Percentiles rank a stretch among this genome's conserved stretches.
These are phyloP conservation scores for Pandemis corylana DNA, from an alignment of 2,888 invertebrate genomes.

Conservation along the genomic window DNA sequence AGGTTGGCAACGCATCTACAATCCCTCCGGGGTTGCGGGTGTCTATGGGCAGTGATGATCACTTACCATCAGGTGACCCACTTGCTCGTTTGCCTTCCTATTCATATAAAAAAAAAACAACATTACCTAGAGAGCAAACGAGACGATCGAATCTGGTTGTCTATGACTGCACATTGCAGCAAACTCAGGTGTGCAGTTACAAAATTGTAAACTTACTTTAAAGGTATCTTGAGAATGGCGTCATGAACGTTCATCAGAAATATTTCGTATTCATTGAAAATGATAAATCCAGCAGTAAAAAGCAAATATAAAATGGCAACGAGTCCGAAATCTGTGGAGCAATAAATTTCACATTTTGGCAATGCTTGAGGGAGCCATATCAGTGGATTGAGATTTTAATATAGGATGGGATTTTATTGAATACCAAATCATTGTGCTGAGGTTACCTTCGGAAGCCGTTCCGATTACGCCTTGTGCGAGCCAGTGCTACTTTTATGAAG, in stretches of 20 bases:
- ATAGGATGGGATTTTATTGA: conserved; percentile 22
- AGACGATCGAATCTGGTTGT: too few relatives aligned
- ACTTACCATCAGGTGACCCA: too few relatives aligned
- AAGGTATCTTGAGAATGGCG: not conserved
- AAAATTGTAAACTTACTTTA: not conserved
- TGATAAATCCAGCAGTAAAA: conserved; percentile 12
- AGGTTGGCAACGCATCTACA: too few relatives aligned
- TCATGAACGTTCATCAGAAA: conserved; percentile 3
- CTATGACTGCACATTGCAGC: too few relatives aligned
- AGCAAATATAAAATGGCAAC: conserved; percentile 22
- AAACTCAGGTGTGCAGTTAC: too few relatives aligned
- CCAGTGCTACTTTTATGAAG: not conserved
- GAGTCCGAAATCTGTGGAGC: conserved; percentile 1
- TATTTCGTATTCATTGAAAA: conserved; percentile 24
- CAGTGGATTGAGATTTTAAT: conserved; percentile 16
- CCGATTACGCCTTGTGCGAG: not conserved
- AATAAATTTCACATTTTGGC: conserved; percentile 16
- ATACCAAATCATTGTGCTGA: conserved; percentile 21
- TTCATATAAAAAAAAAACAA: too few relatives aligned
- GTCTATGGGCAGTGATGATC: too few relatives aligned
- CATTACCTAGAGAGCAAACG: too few relatives aligned
- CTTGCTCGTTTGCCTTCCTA: too few relatives aligned
- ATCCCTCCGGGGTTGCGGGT: too few relatives aligned
- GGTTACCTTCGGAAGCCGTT: not conserved
- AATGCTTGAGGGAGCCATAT: conserved; percentile 13